Percentiles rank a stretch among this genome's conserved stretches.
phyloP scores from a whole-genome alignment of 2,113 vertebrate species.

The Nymphicus hollandicus region DNA sequence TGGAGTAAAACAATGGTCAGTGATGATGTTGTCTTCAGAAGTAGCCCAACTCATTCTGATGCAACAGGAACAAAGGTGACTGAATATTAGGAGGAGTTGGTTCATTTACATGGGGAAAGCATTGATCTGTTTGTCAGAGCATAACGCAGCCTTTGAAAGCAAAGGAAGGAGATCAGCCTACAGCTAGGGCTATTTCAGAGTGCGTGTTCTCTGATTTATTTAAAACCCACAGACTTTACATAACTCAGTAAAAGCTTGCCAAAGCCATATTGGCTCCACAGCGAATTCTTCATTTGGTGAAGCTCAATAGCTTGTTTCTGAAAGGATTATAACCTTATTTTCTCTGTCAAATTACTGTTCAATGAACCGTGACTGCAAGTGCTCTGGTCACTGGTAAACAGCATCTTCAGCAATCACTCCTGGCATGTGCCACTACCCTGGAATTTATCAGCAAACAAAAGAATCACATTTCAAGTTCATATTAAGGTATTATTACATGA shows the following conservation, averaged over 20 bases:
- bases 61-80: neutral
- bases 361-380: neutral
- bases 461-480: neutral
- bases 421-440: neutral
- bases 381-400: conserved; percentile 26
- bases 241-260: conserved; percentile 5
- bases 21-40: neutral
- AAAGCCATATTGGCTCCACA: neutral
- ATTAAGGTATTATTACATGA: neutral
- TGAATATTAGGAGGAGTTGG: neutral
- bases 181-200: neutral
- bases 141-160: neutral
- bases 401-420: conserved; percentile 8
- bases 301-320: conserved; percentile 6
- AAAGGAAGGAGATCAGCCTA: neutral
- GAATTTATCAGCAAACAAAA: neutral
- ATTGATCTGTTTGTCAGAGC: neutral
- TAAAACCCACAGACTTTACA: neutral
- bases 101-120: neutral
- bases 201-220: neutral
- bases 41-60: neutral
- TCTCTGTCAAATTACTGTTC: conserved; percentile 52
- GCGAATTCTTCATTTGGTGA: neutral
- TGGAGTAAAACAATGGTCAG: neutral
- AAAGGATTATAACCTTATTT: conserved; percentile 52